Conservation (phyloP, 1,140 invertebrate genomes). For the Meloidogyne floridensis region DNA sequence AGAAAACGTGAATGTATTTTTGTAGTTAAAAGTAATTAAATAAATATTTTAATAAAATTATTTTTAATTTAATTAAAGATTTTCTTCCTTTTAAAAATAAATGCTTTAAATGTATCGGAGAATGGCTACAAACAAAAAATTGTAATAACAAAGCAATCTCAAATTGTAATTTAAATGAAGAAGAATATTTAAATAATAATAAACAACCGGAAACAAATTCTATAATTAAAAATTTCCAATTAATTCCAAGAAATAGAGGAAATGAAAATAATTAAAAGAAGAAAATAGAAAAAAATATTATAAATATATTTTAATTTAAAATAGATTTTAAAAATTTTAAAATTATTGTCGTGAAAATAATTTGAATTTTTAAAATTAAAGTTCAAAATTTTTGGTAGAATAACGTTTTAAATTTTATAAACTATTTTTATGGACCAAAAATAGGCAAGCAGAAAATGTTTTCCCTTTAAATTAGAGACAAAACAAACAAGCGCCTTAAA, state of each 20-base stretch:
- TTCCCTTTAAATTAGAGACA: too few relatives aligned
- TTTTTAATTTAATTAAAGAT: too few relatives aligned
- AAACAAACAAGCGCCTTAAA: too few relatives aligned
- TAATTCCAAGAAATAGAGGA: not conserved
- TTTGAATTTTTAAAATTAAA: too few relatives aligned
- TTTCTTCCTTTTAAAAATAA: not conserved
- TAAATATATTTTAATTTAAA: too few relatives aligned
- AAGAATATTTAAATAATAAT: not conserved
- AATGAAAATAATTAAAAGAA: not conserved
- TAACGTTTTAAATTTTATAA: too few relatives aligned
- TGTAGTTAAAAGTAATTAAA: not conserved
- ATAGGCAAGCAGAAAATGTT: too few relatives aligned
- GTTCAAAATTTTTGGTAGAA: too few relatives aligned
- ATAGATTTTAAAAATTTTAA: too few relatives aligned
- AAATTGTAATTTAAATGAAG: not conserved
- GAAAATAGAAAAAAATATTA: not conserved
- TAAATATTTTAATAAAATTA: too few relatives aligned
- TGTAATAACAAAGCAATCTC: not conserved
- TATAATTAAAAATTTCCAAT: slow-evolving; percentile 2
- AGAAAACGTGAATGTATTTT: not conserved
- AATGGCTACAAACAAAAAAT: not conserved
- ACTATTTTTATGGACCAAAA: too few relatives aligned
- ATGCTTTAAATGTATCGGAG: not conserved
- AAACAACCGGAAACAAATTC: not conserved
- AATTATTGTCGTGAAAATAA: too few relatives aligned